Evolutionary conservation across 2,113 vertebrate genomes (phyloP), one percentile per base, ranked within the genome.

Genomic region (Ptilonorhynchus violaceus): DNA sequence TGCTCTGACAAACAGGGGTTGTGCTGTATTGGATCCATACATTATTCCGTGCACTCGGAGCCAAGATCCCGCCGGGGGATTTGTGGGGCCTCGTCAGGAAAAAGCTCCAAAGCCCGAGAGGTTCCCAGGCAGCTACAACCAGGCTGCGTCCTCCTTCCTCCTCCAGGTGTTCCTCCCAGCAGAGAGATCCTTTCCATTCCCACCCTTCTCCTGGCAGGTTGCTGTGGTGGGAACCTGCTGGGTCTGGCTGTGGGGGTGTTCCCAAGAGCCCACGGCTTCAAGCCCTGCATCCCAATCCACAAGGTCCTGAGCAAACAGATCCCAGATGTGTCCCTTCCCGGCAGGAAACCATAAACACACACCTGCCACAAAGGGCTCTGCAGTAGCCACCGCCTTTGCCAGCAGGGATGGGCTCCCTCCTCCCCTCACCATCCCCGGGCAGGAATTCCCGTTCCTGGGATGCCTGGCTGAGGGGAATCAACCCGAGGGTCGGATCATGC

Each of bases 1-100:
- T 67, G 78, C 83, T 83, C 72, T 83, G 89, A 88, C 64, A 55
- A 47, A 68, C 23, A 17, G 9, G 17, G 44, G 21, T 27, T 12
- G 78, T 3, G 11, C 72, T 96, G 10, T 89, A 95, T 94, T 90
- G 85, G 85, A 93, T 95, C 96, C 96, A 96, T 89, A 93, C 92
- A 68, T 83, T 68, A 7, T 3, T 4, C 56, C 1, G 2, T 10
- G 58, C 33, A 16, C 6, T 22, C 9, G 0, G 46, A 91, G 89
- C 92, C 95, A 95, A 96, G 85, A 85, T 33, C 92, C 59, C 15
- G 1, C 84, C 15, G 39, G 52, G 81, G 81, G 78, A 60, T 76
- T 76, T 46, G 53, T 2, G 24, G 83, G 94, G 90, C 83, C 93
- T 93, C 70, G 0, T 39, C 83, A 52, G 86, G 80, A 93, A 91